Conservation (phyloP, 2,888 invertebrate genomes). For the Antheraea assamensis region DNA sequence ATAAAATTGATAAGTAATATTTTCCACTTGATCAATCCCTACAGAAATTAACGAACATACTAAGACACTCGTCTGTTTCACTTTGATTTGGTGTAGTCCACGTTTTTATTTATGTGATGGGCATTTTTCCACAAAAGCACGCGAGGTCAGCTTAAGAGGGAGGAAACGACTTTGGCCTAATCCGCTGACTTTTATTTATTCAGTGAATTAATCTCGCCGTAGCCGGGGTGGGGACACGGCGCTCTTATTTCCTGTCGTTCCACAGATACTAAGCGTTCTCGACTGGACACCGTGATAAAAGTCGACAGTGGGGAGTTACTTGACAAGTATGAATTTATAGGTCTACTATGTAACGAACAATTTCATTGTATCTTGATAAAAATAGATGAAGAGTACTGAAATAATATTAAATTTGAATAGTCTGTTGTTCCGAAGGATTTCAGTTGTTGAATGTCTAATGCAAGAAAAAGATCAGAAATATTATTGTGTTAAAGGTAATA, state of each 20-base stretch:
- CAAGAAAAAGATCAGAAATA: too few relatives aligned
- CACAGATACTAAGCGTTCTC: constrained; percentile 61
- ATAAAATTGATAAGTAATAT: not conserved
- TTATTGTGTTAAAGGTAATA: too few relatives aligned
- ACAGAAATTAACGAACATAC: constrained; percentile 38
- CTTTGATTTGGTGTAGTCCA: constrained; percentile 69
- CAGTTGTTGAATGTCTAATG: not conserved
- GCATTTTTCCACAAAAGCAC: constrained; percentile 79
- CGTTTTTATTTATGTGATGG: constrained; percentile 73
- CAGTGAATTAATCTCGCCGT: constrained; percentile 79
- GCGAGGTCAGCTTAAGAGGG: constrained; percentile 80
- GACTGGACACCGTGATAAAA: constrained; percentile 65
- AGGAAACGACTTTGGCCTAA: constrained; percentile 80
- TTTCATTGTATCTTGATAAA: constrained; percentile 8
- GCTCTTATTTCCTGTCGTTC: constrained; percentile 70
- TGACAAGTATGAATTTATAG: constrained; percentile 62
- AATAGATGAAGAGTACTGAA: not conserved
- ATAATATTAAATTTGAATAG: not conserved
- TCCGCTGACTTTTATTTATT: constrained; percentile 83
- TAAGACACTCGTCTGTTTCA: constrained; percentile 52
- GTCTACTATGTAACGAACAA: constrained; percentile 30
- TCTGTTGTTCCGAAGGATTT: not conserved
- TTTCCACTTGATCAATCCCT: not conserved
- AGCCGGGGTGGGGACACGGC: constrained; percentile 64
- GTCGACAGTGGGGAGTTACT: constrained; percentile 45